Evolutionary conservation across 2,888 invertebrate species (phyloP), one percentile per base, ranked within the genome.

Genomic region (Biston stratarius): DNA sequence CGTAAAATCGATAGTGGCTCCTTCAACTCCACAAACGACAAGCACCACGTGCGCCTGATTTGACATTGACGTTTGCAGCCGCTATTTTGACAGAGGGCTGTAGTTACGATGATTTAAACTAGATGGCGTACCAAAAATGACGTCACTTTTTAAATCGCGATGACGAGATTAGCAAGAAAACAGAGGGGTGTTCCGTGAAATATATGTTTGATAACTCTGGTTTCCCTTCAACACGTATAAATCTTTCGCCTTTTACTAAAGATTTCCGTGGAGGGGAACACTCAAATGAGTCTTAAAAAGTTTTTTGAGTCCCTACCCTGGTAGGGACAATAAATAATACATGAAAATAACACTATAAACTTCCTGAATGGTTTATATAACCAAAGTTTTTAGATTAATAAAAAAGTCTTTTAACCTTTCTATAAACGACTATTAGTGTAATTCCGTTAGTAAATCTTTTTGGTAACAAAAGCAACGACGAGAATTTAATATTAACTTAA

Each of bases 191-290:
- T 11, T 55, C 24, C 5, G 55, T 5, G 24, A 42, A 8, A 2
- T 1, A 8, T 2, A 1, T 5, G 0, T n/a, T 0, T 15, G 0
- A 24, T 34, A 6, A 62, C 62, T 62, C 62, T 62, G 62, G 61
- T 62, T 62, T 62, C 62, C 62, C 62, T 63, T 57, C 62, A 63
- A 49, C 87, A 94, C 95, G 95, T 85, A 95, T 94, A 96, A 95
- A 96, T 96, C 96, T 96, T 96, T 96, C 96, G 96, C 96, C 96
- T 96, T 96, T 96, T 96, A 96, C 96, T 96, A 96, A 96, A 96
- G 96, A 96, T 96, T 96, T 96, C 96, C 95, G 96, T 96, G 96
- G 95, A 95, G 95, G 56, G 62, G 62, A 62, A 56, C 64, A 64
- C 64, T 64, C 58, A 64, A 63, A 63, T 51, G 58, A 67, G 55